Evolutionary conservation across 2,888 invertebrate genomes (phyloP).

Genomic region (Antheraea yamamai): DNA sequence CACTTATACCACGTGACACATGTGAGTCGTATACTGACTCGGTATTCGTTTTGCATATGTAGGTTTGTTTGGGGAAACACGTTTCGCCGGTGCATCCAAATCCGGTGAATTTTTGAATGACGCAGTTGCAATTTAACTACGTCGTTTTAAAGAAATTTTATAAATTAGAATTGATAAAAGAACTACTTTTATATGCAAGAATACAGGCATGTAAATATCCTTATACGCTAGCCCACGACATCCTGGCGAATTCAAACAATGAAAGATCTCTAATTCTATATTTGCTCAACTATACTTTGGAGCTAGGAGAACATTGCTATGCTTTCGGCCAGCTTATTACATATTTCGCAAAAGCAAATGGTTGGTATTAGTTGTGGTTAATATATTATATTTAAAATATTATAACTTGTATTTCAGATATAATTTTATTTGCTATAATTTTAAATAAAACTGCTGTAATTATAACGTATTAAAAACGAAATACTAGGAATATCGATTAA

Average conservation of each 20-base stretch:
- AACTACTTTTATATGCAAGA: not conserved
- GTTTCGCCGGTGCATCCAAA: constrained; percentile 20
- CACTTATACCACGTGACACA: not conserved
- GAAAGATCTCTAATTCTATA: too few relatives aligned
- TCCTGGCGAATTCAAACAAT: too few relatives aligned
- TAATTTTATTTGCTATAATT: too few relatives aligned
- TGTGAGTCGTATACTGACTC: constrained; percentile 27
- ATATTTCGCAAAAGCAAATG: too few relatives aligned
- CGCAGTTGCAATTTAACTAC: not conserved
- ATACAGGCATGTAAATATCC: not conserved
- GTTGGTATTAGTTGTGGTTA: too few relatives aligned
- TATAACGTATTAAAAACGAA: too few relatives aligned
- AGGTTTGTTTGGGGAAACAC: constrained; percentile 44
- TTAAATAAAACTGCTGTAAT: too few relatives aligned
- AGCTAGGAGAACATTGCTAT: not conserved
- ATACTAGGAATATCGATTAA: too few relatives aligned
- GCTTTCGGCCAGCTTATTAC: not conserved
- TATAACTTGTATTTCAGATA: too few relatives aligned
- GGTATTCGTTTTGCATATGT: not conserved
- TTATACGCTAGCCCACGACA: too few relatives aligned
- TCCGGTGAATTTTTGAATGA: constrained; percentile 17
- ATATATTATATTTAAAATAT: too few relatives aligned
- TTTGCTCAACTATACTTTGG: not conserved
- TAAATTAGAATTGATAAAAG: not conserved
- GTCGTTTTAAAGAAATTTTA: not conserved